Evolutionary conservation across 2,888 invertebrate species (phyloP).

Genomic region (Dioctria linearis): DNA sequence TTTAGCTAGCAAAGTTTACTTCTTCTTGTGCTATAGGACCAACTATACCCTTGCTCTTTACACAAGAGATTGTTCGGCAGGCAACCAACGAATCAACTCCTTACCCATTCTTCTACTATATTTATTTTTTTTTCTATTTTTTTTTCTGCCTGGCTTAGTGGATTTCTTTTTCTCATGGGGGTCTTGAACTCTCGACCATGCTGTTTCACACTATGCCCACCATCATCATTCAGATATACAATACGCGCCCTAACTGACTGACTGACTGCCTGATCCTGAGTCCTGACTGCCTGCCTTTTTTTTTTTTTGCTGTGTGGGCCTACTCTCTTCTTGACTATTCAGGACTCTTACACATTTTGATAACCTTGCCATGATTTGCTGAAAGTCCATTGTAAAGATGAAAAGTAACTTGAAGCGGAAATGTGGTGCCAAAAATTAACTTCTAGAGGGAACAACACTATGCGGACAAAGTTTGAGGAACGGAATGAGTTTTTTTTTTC

Average conservation of each 20-base stretch:
- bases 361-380: slow-evolving; percentile 40
- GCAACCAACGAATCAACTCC: too few species aligned
- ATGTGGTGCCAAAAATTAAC: slow-evolving; percentile 53
- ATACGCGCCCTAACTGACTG: not conserved
- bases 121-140: not conserved
- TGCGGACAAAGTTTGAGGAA: slow-evolving; percentile 33
- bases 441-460: slow-evolving; percentile 43
- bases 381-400: slow-evolving; percentile 44
- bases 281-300: not conserved
- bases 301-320: not conserved
- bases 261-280: not conserved
- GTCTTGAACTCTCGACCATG: slow-evolving; percentile 2
- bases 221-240: not conserved
- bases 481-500: slow-evolving; percentile 35
- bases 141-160: not conserved
- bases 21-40: not conserved
- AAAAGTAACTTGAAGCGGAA: slow-evolving; percentile 44
- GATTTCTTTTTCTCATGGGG: slow-evolving; percentile 11
- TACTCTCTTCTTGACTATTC: not conserved
- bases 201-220: slow-evolving; percentile 23
- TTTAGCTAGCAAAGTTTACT: slow-evolving; percentile 51
- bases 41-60: too few species aligned
- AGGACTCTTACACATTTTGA: slow-evolving; percentile 9
- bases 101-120: not conserved
- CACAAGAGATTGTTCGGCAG: too few species aligned